Percentiles rank a stretch among this genome's conserved stretches.
Conservation (phyloP, 2,888 invertebrate species). For the Papilio gigon region DNA sequence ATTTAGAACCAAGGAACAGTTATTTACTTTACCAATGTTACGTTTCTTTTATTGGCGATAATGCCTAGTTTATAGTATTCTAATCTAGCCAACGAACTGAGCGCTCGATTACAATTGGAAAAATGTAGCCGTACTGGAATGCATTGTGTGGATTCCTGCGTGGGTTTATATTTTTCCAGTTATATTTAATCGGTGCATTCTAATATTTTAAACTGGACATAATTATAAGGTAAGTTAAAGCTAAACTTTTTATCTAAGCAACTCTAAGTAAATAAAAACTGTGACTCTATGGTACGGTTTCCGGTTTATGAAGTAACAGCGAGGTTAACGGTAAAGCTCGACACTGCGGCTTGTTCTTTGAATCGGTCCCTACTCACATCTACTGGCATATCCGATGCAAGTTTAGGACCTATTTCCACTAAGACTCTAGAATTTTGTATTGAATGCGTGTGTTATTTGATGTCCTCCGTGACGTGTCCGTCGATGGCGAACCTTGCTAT, state of each 20-base stretch:
- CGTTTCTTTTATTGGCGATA: too few species aligned
- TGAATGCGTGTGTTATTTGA: neutral
- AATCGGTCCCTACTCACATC: slow-evolving; percentile 17
- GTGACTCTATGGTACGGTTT: slow-evolving; percentile 5
- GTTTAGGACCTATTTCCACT: neutral
- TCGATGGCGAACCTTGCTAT: too few species aligned
- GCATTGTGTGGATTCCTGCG: too few species aligned
- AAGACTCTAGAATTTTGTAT: neutral
- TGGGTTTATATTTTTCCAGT: too few species aligned
- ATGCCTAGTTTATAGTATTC: too few species aligned
- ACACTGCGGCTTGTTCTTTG: slow-evolving; percentile 21
- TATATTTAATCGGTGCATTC: too few species aligned
- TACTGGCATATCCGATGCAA: slow-evolving; percentile 29
- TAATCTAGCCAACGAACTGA: too few species aligned
- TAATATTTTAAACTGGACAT: too few species aligned
- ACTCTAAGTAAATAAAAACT: slow-evolving; percentile 18
- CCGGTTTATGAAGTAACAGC: slow-evolving; percentile 19
- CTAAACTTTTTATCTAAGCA: slow-evolving; percentile 10
- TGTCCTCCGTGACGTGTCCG: too few species aligned
- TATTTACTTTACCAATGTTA: neutral
- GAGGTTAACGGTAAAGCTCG: slow-evolving; percentile 31
- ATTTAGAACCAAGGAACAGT: neutral
- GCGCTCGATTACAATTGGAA: too few species aligned
- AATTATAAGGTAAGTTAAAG: neutral
- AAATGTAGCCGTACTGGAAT: too few species aligned